These are phyloP conservation scores for Anthoptus insignis DNA, from an alignment of 2,888 invertebrate species.

Conservation along the genomic window DNA sequence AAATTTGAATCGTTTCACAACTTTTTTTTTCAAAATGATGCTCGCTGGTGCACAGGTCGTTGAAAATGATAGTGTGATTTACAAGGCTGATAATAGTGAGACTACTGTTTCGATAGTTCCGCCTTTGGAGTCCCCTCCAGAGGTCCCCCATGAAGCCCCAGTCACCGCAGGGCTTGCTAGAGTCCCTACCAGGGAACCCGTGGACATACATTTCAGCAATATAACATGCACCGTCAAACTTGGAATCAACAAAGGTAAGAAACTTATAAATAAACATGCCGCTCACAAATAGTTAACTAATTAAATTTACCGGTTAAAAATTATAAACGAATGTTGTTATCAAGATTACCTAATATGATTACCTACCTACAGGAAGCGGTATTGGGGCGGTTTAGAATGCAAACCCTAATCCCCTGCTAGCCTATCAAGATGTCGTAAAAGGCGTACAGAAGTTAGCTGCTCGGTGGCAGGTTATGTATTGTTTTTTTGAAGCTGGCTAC, in stretches of 20 bases:
- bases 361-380: no score
- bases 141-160: conserved; percentile 10
- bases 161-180: conserved; percentile 57
- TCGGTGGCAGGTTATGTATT: no score
- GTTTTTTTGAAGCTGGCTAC: no score
- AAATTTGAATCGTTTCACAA: conserved; percentile 41
- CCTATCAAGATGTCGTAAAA: no score
- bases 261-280: no score
- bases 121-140: conserved; percentile 40
- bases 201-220: conserved; percentile 92
- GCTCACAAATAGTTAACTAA: no score
- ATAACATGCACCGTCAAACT: conserved; percentile 91
- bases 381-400: no score
- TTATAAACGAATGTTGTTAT: no score
- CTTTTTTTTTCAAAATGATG: conserved; percentile 64
- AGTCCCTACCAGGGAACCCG: conserved; percentile 75
- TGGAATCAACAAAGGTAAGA: conserved; percentile 91
- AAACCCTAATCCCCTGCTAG: no score
- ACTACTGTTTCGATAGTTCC: conserved; percentile 7
- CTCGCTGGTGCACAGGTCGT: conserved; percentile 81
- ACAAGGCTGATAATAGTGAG: conserved; percentile 48
- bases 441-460: no score
- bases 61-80: conserved; percentile 69
- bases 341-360: no score
- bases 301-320: no score